Conservation (phyloP, 2,888 invertebrate species). For the Macrophya annulata region DNA sequence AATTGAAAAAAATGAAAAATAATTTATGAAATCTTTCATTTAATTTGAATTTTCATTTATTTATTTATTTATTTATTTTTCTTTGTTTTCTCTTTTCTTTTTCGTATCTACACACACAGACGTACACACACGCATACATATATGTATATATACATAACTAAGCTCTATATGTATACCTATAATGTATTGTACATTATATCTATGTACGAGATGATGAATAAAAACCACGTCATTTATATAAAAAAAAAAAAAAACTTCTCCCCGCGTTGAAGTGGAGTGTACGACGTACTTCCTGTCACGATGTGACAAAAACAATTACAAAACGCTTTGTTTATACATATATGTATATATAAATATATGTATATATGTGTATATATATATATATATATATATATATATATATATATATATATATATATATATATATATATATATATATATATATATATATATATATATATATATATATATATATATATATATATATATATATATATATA, state of each 20-base stretch:
- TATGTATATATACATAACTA: too few relatives aligned
- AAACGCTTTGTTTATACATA: slow-evolving; percentile 9
- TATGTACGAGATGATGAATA: background rate
- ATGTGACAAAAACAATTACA: background rate
- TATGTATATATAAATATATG: background rate
- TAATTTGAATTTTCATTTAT: too few relatives aligned
- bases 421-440: background rate
- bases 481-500: background rate
- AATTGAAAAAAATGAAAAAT: too few relatives aligned
- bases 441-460: background rate
- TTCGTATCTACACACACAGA: too few relatives aligned
- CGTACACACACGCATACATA: too few relatives aligned
- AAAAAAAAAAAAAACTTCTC: too few relatives aligned
- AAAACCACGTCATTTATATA: background rate
- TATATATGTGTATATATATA: background rate
- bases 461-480: background rate
- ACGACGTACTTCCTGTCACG: slow-evolving; percentile 4
- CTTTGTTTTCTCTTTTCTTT: background rate
- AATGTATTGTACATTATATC: background rate
- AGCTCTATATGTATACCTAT: background rate
- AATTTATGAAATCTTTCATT: too few relatives aligned
- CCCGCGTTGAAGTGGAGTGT: slow-evolving; percentile 4
- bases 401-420: background rate
- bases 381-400: background rate
- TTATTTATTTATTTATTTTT: too few relatives aligned